Evolutionary conservation across 2,888 invertebrate species (phyloP).

Genomic region (Trachelus iudaicus): DNA sequence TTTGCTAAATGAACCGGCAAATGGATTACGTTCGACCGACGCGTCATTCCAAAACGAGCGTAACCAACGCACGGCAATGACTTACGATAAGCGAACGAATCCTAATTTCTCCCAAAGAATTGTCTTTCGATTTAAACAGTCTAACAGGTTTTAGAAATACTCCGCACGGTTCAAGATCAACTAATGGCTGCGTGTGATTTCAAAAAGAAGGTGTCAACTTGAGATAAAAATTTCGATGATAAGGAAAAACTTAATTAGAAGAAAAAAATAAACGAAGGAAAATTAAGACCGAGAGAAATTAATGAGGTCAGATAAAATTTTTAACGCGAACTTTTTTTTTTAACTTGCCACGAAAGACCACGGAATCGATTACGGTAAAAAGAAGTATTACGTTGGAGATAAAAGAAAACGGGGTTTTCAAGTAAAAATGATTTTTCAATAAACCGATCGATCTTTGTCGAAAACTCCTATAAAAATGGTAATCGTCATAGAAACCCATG

Average conservation of each 20-base stretch:
- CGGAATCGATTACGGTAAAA: no score
- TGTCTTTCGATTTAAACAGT: not conserved
- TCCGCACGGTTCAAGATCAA: not conserved
- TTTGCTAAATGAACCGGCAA: constrained; percentile 2
- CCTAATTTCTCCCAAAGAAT: not conserved
- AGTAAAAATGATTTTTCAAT: not conserved
- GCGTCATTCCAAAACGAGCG: not conserved
- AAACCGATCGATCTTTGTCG: not conserved
- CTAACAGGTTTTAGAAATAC: not conserved
- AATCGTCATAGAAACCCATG: not conserved
- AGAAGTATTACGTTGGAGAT: no score
- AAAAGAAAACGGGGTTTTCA: no score
- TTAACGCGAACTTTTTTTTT: no score
- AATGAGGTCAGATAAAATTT: no score
- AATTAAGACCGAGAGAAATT: not conserved
- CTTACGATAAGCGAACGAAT: not conserved
- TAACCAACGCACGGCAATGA: not conserved
- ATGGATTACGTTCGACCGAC: constrained; percentile 6
- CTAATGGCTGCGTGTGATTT: no score
- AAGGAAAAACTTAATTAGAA: not conserved
- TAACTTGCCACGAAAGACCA: no score
- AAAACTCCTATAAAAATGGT: not conserved
- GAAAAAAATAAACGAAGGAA: not conserved
- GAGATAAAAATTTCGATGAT: no score
- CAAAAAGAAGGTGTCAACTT: no score